Percentiles rank a stretch among this genome's conserved stretches.
Conservation (phyloP, 1,140 invertebrate genomes). For the Aphelenchoides fujianensis region DNA sequence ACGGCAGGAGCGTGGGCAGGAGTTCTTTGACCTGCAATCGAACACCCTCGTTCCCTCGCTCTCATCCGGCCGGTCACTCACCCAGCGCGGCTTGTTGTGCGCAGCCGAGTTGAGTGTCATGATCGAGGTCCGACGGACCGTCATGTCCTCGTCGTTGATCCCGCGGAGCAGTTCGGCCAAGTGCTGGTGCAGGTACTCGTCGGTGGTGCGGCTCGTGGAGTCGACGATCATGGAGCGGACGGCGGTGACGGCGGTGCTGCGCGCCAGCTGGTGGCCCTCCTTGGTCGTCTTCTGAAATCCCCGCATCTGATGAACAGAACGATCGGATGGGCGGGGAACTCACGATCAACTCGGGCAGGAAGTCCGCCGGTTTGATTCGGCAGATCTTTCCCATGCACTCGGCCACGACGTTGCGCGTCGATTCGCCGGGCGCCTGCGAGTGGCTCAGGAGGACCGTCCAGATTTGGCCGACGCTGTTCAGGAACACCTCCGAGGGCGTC, state of each 20-base stretch:
- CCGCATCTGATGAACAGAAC: conserved; percentile 19
- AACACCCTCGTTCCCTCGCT: too few relatives aligned
- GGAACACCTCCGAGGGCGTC: conserved; percentile 26
- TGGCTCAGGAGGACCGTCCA: conserved; percentile 75
- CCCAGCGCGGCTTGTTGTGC: conserved; percentile 88
- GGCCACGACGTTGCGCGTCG: conserved; percentile 93
- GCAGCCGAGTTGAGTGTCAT: conserved; percentile 97
- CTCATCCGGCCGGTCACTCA: too few relatives aligned
- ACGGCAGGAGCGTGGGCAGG: conserved; percentile 77
- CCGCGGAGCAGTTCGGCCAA: conserved; percentile 85
- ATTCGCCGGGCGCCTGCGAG: conserved; percentile 91
- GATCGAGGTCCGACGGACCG: conserved; percentile 88
- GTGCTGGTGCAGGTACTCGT: conserved; percentile 68
- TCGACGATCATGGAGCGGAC: conserved; percentile 97
- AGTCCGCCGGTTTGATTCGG: conserved; percentile 78
- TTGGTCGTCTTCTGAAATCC: conserved; percentile 12
- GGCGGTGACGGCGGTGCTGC: conserved; percentile 94
- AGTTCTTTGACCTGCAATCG: conserved; percentile 79
- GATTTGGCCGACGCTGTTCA: conserved; percentile 29
- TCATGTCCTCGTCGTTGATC: conserved; percentile 83
- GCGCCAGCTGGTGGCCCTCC: conserved; percentile 70
- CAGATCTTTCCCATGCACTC: conserved; percentile 96
- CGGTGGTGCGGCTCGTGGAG: conserved; percentile 64
- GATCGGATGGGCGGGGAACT: conserved; percentile 8
- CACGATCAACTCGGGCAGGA: conserved; percentile 62